Conservation (phyloP, 1,140 invertebrate genomes). For the Philaenus spumarius region DNA sequence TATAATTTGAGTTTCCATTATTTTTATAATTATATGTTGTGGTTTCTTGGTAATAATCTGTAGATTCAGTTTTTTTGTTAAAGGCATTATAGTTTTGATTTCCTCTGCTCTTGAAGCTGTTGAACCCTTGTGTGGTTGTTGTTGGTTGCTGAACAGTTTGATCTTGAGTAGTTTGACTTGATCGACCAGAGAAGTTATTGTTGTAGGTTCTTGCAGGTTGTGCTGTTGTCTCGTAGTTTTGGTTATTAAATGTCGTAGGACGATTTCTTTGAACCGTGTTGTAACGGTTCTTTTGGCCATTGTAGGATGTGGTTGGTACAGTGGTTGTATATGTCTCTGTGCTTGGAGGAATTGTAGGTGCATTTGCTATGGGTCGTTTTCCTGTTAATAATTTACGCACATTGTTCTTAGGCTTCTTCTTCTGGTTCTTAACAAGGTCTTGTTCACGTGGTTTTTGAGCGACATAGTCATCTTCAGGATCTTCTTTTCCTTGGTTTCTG, state of each 20-base stretch:
- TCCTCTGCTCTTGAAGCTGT: conserved; percentile 15
- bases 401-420: conserved; percentile 20
- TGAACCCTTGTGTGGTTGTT: not conserved
- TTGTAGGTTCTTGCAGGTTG: not conserved
- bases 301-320: conserved; percentile 9
- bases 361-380: conserved; percentile 18
- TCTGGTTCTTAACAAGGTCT: conserved; percentile 21
- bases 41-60: not conserved
- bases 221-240: conserved; percentile 3
- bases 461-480: conserved; percentile 48
- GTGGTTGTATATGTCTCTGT: not conserved
- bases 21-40: conserved; percentile 13
- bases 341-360: conserved; percentile 1
- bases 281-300: conserved; percentile 13
- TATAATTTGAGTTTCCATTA: conserved; percentile 13
- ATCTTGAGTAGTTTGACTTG: not conserved
- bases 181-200: not conserved
- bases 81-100: conserved; percentile 11
- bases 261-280: conserved; percentile 16
- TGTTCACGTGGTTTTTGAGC: conserved; percentile 26
- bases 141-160: conserved; percentile 3
- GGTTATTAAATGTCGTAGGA: conserved; percentile 8
- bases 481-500: conserved; percentile 49
- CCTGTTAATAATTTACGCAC: conserved; percentile 27
- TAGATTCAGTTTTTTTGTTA: conserved; percentile 6